A percentile compares a stretch with the other conserved stretches of the same genome.
Conservation (phyloP, 2,797 vertebrate genomes). For the Anguilla megastoma region DNA sequence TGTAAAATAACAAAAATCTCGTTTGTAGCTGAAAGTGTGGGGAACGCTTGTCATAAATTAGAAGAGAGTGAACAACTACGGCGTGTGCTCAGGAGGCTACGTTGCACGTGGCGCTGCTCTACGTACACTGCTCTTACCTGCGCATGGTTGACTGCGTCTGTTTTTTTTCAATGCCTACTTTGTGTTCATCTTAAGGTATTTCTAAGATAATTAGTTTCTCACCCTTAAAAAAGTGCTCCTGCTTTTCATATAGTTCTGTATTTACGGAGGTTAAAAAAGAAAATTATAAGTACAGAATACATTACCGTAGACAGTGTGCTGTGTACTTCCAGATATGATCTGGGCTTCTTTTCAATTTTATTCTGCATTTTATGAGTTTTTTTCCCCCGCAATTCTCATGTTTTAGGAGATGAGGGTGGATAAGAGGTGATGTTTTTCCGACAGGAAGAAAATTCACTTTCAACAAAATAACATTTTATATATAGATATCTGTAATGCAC, state of each 20-base stretch:
- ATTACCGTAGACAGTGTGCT: neutral
- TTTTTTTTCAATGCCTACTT: neutral
- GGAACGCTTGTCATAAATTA: conserved; percentile 2
- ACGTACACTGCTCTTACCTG: neutral
- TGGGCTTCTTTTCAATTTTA: neutral
- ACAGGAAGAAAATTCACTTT: neutral
- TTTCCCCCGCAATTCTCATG: neutral
- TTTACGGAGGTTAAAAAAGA: no score
- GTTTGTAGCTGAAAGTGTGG: neutral
- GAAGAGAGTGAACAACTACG: neutral
- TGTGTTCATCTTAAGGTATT: neutral
- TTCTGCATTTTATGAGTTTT: neutral
- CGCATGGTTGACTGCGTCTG: neutral
- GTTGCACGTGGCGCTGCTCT: neutral
- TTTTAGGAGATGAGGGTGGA: conserved; percentile 8
- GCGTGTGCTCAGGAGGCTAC: no score
- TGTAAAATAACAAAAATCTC: neutral
- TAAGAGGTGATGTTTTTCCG: neutral
- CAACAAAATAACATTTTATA: neutral
- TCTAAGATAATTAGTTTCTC: neutral
- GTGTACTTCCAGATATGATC: neutral
- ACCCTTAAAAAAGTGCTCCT: neutral
- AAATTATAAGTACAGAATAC: neutral
- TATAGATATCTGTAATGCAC: conserved; percentile 10
- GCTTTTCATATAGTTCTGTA: neutral